Evolutionary conservation across 2,888 invertebrate genomes (phyloP).

Genomic region (Agrotis segetum): DNA sequence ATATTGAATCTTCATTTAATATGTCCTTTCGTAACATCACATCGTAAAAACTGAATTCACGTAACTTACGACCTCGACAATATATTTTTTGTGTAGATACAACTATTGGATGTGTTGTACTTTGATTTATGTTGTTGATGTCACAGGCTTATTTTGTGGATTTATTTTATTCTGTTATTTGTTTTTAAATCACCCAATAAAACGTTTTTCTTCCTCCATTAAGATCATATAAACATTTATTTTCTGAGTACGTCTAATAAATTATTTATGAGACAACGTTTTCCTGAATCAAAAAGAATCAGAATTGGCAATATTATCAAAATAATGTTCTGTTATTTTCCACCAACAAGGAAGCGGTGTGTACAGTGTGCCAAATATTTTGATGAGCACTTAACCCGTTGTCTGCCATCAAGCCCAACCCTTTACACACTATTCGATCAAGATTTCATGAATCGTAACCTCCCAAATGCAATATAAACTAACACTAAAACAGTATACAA

Average conservation of each 20-base stretch:
- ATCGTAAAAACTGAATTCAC: slow-evolving; percentile 77
- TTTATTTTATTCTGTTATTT: not conserved
- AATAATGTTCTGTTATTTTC: slow-evolving; percentile 30
- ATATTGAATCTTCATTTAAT: slow-evolving; percentile 89
- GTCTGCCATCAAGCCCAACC: slow-evolving; percentile 11
- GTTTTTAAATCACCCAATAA: slow-evolving; percentile 6
- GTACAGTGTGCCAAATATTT: slow-evolving; percentile 35
- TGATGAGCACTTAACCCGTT: slow-evolving; percentile 35
- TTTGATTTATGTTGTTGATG: slow-evolving; percentile 45
- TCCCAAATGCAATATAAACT: slow-evolving; percentile 53
- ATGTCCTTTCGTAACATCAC: slow-evolving; percentile 77
- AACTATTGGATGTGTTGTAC: slow-evolving; percentile 51
- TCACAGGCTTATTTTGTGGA: slow-evolving; percentile 17
- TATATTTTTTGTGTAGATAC: slow-evolving; percentile 60
- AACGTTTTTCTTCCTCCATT: not conserved
- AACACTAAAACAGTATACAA: slow-evolving; percentile 58
- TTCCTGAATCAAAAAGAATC: slow-evolving; percentile 17
- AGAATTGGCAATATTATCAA: slow-evolving; percentile 20
- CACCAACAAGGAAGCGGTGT: slow-evolving; percentile 32
- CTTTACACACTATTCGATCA: slow-evolving; percentile 25
- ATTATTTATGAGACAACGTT: slow-evolving; percentile 42
- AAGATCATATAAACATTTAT: slow-evolving; percentile 13
- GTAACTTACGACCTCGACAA: slow-evolving; percentile 66
- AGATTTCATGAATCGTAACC: slow-evolving; percentile 48
- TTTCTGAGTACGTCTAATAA: slow-evolving; percentile 34